Conservation (phyloP, 1,140 invertebrate genomes). For the Drosophila parabipectinata region DNA sequence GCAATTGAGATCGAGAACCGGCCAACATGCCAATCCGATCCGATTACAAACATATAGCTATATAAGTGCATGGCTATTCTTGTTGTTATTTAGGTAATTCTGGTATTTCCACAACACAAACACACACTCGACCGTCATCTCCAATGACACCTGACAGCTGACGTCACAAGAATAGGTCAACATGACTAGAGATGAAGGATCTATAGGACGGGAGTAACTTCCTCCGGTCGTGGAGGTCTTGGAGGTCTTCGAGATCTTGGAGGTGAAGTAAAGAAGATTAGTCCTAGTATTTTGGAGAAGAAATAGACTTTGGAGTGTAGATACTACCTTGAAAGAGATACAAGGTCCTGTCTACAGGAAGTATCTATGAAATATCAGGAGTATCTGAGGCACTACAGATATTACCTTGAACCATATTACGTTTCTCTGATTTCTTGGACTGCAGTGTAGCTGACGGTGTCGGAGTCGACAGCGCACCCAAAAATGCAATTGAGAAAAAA, state of each 20-base stretch:
- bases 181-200: background rate
- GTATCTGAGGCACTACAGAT: too few relatives aligned
- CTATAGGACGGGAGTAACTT: too few relatives aligned
- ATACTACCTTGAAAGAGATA: too few relatives aligned
- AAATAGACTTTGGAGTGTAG: too few relatives aligned
- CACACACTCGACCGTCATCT: conserved; percentile 2
- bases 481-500: conserved; percentile 80
- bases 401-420: too few relatives aligned
- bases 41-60: conserved; percentile 35
- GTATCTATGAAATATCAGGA: too few relatives aligned
- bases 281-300: too few relatives aligned
- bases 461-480: conserved; percentile 53
- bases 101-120: conserved; percentile 58
- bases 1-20: conserved; percentile 50
- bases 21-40: conserved; percentile 54
- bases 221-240: background rate
- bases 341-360: too few relatives aligned
- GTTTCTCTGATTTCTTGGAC: background rate
- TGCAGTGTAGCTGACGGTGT: background rate
- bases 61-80: conserved; percentile 51
- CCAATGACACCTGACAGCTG: conserved; percentile 6
- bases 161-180: conserved; percentile 3
- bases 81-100: conserved; percentile 58
- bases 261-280: too few relatives aligned
- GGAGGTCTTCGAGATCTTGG: too few relatives aligned